Evolutionary conservation across 2,888 invertebrate genomes (phyloP).

Genomic region (Xylophagus ater): DNA sequence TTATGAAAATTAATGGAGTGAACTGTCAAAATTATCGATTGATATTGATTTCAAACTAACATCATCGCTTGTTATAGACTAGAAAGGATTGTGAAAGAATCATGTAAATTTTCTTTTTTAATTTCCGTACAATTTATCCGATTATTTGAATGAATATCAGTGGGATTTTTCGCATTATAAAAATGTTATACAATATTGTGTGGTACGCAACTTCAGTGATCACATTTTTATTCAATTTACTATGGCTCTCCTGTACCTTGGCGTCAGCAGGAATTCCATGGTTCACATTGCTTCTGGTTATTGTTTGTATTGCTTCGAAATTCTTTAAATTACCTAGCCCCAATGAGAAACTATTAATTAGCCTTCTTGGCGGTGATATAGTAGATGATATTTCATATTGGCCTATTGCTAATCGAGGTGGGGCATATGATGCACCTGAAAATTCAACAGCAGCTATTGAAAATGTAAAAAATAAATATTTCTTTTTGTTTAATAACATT

Average conservation of each 20-base stretch:
- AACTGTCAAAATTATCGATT: no score
- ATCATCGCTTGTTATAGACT: no score
- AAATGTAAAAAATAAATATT: no score
- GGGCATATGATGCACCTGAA: conserved; percentile 38
- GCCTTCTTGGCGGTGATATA: conserved; percentile 27
- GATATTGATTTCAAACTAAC: no score
- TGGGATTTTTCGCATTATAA: conserved; percentile 19
- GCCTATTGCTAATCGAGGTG: conserved; percentile 37
- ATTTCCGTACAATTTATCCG: no score
- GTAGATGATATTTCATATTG: conserved; percentile 35
- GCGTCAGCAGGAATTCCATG: conserved; percentile 35
- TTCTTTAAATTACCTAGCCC: conserved; percentile 36
- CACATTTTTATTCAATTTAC: conserved; percentile 34
- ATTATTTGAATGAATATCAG: conserved; percentile 14
- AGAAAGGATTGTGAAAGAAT: no score
- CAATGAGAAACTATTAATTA: conserved; percentile 31
- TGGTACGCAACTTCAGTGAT: conserved; percentile 32
- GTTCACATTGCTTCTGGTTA: conserved; percentile 32
- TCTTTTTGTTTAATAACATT: no score
- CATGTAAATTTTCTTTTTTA: no score
- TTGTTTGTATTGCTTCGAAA: conserved; percentile 35
- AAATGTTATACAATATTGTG: conserved; percentile 37
- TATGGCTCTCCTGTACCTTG: conserved; percentile 36
- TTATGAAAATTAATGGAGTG: no score
- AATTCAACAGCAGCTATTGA: conserved; percentile 36